Percentiles rank a stretch among this genome's conserved stretches.
phyloP scores from a whole-genome alignment of 2,113 vertebrate genomes.

The Gymnogyps californianus region DNA sequence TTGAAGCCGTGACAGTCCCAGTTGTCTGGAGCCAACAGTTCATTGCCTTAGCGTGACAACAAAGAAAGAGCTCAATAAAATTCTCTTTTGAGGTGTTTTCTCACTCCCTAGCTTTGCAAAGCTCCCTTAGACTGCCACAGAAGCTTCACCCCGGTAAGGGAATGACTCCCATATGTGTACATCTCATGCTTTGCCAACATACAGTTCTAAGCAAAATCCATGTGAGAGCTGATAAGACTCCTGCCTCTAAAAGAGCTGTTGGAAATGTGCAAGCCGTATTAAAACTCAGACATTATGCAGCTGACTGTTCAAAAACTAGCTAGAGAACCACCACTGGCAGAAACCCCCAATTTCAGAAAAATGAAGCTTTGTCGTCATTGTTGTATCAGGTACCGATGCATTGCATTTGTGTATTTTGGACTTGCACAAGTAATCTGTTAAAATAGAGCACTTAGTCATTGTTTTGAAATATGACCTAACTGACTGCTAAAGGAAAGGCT shows the following conservation, averaged over 20 bases:
- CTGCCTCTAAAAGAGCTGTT: background rate
- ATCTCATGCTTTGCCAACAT: background rate
- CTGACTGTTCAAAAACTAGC: accelerated
- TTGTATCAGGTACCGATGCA: background rate
- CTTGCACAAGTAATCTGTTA: constrained; percentile 27
- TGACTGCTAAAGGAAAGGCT: constrained; percentile 20
- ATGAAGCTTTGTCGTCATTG: background rate
- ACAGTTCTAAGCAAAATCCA: background rate
- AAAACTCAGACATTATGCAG: background rate
- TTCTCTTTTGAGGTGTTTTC: background rate
- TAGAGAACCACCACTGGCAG: background rate
- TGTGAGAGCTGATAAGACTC: background rate
- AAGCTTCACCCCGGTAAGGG: background rate
- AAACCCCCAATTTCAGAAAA: background rate
- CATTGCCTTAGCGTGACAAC: accelerated
- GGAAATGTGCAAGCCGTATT: accelerated
- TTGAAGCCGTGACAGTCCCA: background rate
- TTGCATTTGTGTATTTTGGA: constrained; percentile 14
- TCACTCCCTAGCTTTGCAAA: background rate
- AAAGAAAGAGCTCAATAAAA: background rate
- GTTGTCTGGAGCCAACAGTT: background rate
- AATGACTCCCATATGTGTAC: accelerated
- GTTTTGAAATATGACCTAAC: constrained; percentile 63
- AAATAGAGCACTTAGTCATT: constrained; percentile 67
- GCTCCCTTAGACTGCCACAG: background rate